Evolutionary conservation across 2,797 vertebrate species (phyloP).

Genomic region (Falco berigora): DNA sequence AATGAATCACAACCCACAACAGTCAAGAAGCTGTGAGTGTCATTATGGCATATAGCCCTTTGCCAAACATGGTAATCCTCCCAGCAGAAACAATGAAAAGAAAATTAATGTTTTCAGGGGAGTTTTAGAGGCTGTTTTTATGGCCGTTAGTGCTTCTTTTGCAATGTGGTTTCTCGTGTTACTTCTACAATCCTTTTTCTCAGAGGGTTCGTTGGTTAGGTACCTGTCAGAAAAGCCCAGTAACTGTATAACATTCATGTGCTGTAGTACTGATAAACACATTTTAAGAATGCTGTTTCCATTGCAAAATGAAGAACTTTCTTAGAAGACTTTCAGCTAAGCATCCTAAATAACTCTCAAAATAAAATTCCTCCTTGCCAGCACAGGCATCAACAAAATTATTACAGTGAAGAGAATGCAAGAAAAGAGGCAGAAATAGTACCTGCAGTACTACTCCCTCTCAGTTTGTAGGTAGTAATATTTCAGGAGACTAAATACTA

Average conservation of each 20-base stretch:
- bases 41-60: not conserved
- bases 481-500: not conserved
- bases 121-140: not conserved
- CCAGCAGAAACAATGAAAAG: not conserved
- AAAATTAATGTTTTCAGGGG: not conserved
- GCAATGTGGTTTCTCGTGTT: fast-evolving
- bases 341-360: not conserved
- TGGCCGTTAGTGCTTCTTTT: not conserved
- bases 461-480: not conserved
- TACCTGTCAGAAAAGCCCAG: not conserved
- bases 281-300: not conserved
- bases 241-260: not conserved
- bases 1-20: not conserved
- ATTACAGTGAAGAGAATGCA: not conserved
- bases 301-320: not conserved
- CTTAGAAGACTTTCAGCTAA: not conserved
- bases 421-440: not conserved
- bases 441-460: not conserved
- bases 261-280: not conserved
- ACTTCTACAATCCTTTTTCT: not conserved
- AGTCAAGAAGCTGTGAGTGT: not conserved
- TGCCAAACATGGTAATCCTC: not conserved
- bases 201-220: not conserved
- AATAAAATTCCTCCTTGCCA: not conserved
- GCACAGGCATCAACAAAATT: not conserved